phyloP scores from a whole-genome alignment of 2,888 invertebrate genomes.

The Calliphora vomitoria region DNA sequence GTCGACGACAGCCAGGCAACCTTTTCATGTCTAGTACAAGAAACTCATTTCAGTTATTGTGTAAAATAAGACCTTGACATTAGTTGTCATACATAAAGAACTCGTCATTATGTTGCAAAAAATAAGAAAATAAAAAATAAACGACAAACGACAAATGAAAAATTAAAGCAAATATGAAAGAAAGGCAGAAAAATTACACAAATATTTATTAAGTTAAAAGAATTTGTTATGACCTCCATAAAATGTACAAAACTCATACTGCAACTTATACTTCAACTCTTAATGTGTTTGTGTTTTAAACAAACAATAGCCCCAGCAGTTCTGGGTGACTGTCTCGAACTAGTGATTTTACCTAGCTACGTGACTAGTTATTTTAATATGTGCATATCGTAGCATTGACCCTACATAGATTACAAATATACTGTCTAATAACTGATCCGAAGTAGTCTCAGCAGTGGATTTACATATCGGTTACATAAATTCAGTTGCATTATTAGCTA shows the following conservation, averaged over 20 bases:
- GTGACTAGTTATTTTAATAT: too few relatives aligned
- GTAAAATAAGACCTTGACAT: conserved; percentile 48
- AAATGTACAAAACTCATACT: background rate
- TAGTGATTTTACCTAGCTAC: too few relatives aligned
- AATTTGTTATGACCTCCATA: conserved; percentile 13
- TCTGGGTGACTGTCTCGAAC: too few relatives aligned
- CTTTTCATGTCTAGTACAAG: conserved; percentile 8
- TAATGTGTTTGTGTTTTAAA: background rate
- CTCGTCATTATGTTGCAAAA: conserved; percentile 7
- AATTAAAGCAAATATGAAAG: background rate
- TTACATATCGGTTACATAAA: too few relatives aligned
- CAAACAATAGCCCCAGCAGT: background rate
- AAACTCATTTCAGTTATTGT: conserved; percentile 6
- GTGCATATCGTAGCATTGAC: too few relatives aligned
- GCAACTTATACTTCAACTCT: background rate
- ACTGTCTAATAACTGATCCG: too few relatives aligned
- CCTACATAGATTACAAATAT: too few relatives aligned
- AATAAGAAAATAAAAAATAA: background rate
- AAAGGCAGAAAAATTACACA: background rate
- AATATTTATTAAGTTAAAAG: conserved; percentile 42
- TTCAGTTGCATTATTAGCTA: too few relatives aligned
- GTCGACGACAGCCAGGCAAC: background rate
- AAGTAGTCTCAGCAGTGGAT: too few relatives aligned
- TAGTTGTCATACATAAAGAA: conserved; percentile 47
- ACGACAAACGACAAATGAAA: background rate